Evolutionary conservation across 2,113 vertebrate genomes (phyloP), one percentile per base, ranked within the genome.

Genomic region (Philantomba maxwellii): DNA sequence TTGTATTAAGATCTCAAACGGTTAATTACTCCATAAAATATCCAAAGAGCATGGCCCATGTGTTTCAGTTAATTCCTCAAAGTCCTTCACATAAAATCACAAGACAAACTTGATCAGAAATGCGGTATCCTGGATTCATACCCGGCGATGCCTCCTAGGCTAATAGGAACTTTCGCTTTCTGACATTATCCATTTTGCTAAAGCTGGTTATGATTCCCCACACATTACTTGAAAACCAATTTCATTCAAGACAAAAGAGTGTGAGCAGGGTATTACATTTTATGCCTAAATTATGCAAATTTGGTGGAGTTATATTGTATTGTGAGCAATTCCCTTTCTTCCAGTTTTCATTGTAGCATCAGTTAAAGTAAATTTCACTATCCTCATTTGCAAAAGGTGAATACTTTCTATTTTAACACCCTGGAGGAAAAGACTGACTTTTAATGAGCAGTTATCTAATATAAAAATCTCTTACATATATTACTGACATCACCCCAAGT

Each of bases 221-320:
- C 93, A 93, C 92, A 75, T 93, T 73, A 91, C 98, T 97, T 97
- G 96, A 90, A 98, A 98, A 98, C 73, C 96, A 98, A 93, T 97
- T 98, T 97, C 80, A 80, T 86, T 98, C 90, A 98, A 98, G 93
- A 98, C 96, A 98, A 97, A 98, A 94, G 96, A 98, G 19, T 92
- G 77, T 95, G 97, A 98, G 95, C 96, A 97, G 96, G 85, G 70
- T 97, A 93, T 95, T 97, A 96, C 84, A 93, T 97, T 97, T 98
- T 96, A 70, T 81, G 97, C 95, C 94, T 98, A 97, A 98, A 97
- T 97, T 97, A 97, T 90, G 93, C 85, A 97, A 97, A 96, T 96
- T 78, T n/a, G 75, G n/a, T 87, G 55, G 98, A 98, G 95, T 95
- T 91, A 95, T 5, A 82, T 97, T 97, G 93, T 93, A 98, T 95